Base-by-base conservation (phyloP, 2,797 vertebrate species). In the Apodemus agrarius region DNA sequence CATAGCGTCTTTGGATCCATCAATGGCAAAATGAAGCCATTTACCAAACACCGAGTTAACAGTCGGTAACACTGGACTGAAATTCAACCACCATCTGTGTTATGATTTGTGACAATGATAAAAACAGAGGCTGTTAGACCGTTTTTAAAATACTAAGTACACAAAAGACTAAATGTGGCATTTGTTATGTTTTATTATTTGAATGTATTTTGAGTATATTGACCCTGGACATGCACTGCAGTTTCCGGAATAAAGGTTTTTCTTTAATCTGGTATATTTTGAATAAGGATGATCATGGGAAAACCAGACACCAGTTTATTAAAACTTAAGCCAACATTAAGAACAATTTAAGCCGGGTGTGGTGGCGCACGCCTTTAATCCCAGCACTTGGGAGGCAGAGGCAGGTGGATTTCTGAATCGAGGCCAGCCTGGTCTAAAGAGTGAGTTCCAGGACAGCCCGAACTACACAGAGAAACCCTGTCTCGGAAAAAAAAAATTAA, bases 41-140 rank as follows among this genome's bases (percentile, higher is more conserved):
- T 82, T 92, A 90, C 90, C 49, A 94, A 90, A 96, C 89, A 96
- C 34, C 93, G 89, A 92, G 93, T 94, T 93, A 92, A 86, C n/a
- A 79, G 40, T 93, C 75, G 63, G 49, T 93, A 63, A 43, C 78
- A 88, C 31, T 80, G 37, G 75, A 80, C 52, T 95, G 69, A 94
- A 97, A 96, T 96, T 63, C 86, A 80, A 93, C 89, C 59, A 95
- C 94, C 96, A 97, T 97, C 96, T 97, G 96, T 97, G 93, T 97
- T 96, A 86, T 94, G 92, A 96, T 97, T 97, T 93, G 90, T 95
- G 94, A 96, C 92, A 89, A 79, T 92, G 69, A 90, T 96, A 90
- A 40, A 95, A 84, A 89, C 92, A 93, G 83, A 91, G 12, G 21
- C 82, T 90, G 59, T 96, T 94, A 91, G 54, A 79, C 54, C 83